Conservation (phyloP, 2,888 invertebrate genomes). For the Lasioglossum pauxillum region DNA sequence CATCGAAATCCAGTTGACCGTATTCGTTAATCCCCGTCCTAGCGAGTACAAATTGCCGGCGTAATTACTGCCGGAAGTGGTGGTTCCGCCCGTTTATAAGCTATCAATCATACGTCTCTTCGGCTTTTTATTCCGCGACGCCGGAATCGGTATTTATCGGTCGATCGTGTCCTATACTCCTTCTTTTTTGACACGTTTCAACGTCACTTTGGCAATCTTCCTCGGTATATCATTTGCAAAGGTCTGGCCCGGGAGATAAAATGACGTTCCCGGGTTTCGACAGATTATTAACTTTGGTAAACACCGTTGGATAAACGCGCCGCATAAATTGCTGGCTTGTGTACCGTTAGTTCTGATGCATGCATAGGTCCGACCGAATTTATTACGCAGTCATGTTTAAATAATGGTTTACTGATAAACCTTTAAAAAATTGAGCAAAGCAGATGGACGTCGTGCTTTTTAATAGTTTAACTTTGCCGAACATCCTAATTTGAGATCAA, state of each 20-base stretch:
- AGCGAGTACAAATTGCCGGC: conserved; percentile 25
- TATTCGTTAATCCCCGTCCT: conserved; percentile 23
- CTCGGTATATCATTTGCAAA: not conserved
- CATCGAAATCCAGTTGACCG: conserved; percentile 12
- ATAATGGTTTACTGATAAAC: not conserved
- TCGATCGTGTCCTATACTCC: not conserved
- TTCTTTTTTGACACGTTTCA: not conserved
- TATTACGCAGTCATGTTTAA: not conserved
- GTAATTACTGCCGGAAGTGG: conserved; percentile 30
- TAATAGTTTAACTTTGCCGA: too few species aligned
- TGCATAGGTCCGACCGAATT: not conserved
- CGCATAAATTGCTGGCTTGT: not conserved
- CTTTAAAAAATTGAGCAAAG: not conserved
- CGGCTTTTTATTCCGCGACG: not conserved
- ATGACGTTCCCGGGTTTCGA: not conserved
- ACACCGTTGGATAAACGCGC: not conserved
- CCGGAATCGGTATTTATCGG: not conserved
- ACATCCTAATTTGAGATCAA: too few species aligned
- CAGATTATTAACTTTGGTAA: not conserved
- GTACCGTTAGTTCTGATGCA: not conserved
- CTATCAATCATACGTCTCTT: conserved; percentile 7
- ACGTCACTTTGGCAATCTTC: not conserved
- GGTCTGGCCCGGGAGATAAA: not conserved
- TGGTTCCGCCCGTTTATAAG: conserved; percentile 10
- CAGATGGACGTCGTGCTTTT: not conserved